A percentile compares a stretch with the other conserved stretches of the same genome.
These are phyloP conservation scores for Sylvilagus bachmani DNA, from an alignment of 2,113 vertebrate genomes.

Conservation along the genomic window DNA sequence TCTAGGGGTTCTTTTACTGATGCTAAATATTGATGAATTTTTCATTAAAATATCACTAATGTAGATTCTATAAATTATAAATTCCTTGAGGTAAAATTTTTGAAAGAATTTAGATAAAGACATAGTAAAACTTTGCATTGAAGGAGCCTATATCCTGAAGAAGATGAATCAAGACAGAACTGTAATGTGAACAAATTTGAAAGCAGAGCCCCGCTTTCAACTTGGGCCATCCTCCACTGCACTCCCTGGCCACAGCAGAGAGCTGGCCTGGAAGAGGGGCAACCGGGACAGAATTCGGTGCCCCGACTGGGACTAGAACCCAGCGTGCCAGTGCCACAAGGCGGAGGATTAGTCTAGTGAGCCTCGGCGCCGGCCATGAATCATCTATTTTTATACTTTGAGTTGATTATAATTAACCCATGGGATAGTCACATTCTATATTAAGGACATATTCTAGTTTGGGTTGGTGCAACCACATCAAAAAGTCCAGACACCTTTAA, in stretches of 20 bases:
- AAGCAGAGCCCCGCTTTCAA: too few species aligned
- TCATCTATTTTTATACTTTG: background rate
- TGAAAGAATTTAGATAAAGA: background rate
- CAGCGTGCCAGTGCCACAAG: too few species aligned
- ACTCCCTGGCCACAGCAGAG: too few species aligned
- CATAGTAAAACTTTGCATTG: background rate
- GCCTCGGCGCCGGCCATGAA: background rate
- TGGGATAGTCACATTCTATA: background rate
- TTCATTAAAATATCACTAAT: background rate
- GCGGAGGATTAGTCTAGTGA: too few species aligned
- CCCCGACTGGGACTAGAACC: too few species aligned
- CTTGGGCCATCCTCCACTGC: background rate
- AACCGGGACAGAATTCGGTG: too few species aligned
- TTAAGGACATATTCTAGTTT: background rate
- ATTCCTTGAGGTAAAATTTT: constrained; percentile 13
- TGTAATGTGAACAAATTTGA: background rate
- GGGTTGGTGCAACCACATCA: background rate
- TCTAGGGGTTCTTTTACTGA: background rate
- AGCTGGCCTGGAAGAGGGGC: too few species aligned
- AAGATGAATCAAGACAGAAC: background rate
- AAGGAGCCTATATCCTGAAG: constrained; percentile 1
- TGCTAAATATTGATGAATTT: constrained; percentile 45
- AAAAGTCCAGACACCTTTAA: constrained; percentile 38
- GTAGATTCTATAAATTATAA: background rate
- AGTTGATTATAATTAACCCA: background rate